Conservation (phyloP, 1,140 invertebrate species). For the Nasonia vitripennis region DNA sequence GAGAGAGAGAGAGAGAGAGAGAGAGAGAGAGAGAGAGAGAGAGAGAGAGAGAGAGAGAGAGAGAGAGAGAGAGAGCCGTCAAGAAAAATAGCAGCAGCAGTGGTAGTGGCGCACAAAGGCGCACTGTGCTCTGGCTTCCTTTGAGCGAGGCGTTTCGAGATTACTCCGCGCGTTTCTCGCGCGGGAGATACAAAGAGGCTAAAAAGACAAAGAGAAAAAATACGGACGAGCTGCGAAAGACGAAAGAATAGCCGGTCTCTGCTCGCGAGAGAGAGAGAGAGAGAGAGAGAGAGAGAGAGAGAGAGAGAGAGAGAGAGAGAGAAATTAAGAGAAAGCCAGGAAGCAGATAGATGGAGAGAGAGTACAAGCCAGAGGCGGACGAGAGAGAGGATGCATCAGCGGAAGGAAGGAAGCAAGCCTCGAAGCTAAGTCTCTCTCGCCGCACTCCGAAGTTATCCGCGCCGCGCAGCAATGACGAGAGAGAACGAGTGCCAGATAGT, state of each 20-base stretch:
- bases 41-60: neutral
- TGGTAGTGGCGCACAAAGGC: neutral
- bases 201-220: constrained; percentile 10
- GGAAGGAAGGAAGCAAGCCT: constrained; percentile 16
- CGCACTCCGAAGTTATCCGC: neutral
- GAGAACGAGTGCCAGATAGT: neutral
- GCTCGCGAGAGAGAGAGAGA: neutral
- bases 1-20: neutral
- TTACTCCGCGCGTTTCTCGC: constrained; percentile 48
- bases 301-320: constrained; percentile 17
- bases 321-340: constrained; percentile 34
- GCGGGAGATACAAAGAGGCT: neutral
- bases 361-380: neutral
- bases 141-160: constrained; percentile 34
- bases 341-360: constrained; percentile 2
- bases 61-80: neutral
- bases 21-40: neutral
- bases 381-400: neutral
- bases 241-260: neutral
- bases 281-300: neutral
- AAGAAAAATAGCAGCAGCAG: constrained; percentile 15
- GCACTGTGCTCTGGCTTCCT: neutral
- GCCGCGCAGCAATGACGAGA: neutral
- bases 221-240: neutral
- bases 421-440: constrained; percentile 6